These are phyloP conservation scores for Patella pellucida DNA, from an alignment of 2,888 invertebrate genomes.

Conservation along the genomic window DNA sequence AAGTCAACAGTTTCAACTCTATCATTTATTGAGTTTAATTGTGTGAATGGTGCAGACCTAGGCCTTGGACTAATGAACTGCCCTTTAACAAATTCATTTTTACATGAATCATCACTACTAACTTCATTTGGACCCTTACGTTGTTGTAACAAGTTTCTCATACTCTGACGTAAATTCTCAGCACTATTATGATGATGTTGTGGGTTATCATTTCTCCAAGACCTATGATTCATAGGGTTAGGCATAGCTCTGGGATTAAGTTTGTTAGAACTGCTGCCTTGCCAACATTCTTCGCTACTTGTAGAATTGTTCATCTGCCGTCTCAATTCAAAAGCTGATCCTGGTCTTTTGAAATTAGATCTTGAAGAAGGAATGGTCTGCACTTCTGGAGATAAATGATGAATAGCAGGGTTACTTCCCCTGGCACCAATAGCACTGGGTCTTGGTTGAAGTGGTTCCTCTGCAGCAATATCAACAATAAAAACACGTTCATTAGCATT, in stretches of 20 bases:
- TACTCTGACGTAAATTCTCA: slow-evolving; percentile 65
- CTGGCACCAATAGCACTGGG: slow-evolving; percentile 1
- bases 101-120: slow-evolving; percentile 5
- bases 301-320: slow-evolving; percentile 43
- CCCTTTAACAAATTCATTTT: slow-evolving; percentile 6
- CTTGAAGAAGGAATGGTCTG: slow-evolving; percentile 39
- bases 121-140: slow-evolving; percentile 4
- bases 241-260: slow-evolving; percentile 80
- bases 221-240: slow-evolving; percentile 62
- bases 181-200: slow-evolving; percentile 58
- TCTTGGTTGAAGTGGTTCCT: background rate
- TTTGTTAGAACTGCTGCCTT: slow-evolving; percentile 61
- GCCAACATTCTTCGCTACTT: slow-evolving; percentile 44
- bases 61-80: slow-evolving; percentile 35
- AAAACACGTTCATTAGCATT: slow-evolving; percentile 31
- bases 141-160: slow-evolving; percentile 62
- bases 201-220: slow-evolving; percentile 48
- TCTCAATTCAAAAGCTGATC: slow-evolving; percentile 34
- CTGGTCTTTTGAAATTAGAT: slow-evolving; percentile 26
- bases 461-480: slow-evolving; percentile 38
- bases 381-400: slow-evolving; percentile 47
- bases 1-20: slow-evolving; percentile 46
- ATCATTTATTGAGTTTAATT: slow-evolving; percentile 18
- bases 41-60: slow-evolving; percentile 49
- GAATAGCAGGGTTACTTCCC: slow-evolving; percentile 26